Evolutionary conservation across 2,888 invertebrate species (phyloP).

Genomic region (Agonopterix subpropinquella): DNA sequence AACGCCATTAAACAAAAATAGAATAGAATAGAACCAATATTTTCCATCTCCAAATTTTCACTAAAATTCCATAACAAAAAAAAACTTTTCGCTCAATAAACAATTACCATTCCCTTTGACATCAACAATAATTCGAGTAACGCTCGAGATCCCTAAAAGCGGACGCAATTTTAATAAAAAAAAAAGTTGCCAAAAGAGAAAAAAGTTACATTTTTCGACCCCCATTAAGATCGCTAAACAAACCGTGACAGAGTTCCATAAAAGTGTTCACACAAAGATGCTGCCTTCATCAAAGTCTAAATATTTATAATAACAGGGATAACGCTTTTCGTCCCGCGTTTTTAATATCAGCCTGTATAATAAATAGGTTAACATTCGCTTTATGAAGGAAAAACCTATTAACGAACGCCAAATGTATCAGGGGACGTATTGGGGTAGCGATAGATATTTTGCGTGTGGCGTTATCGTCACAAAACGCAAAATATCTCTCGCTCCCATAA

Average conservation of each 20-base stretch:
- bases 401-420: slow-evolving; percentile 69
- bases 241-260: slow-evolving; percentile 49
- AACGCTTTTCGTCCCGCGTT: slow-evolving; percentile 46
- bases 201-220: slow-evolving; percentile 13
- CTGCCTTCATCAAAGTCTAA: slow-evolving; percentile 43
- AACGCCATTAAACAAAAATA: no score
- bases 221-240: slow-evolving; percentile 55
- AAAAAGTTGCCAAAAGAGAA: slow-evolving; percentile 4
- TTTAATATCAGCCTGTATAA: slow-evolving; percentile 69
- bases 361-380: slow-evolving; percentile 74
- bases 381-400: slow-evolving; percentile 74
- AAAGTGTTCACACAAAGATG: slow-evolving; percentile 33
- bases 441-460: no score
- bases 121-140: slow-evolving; percentile 15
- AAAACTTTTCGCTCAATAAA: slow-evolving; percentile 1
- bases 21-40: no score
- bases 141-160: slow-evolving; percentile 39
- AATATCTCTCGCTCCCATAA: no score
- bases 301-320: slow-evolving; percentile 45
- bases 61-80: no score
- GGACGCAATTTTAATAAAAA: slow-evolving; percentile 9
- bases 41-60: no score
- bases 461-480: no score
- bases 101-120: slow-evolving; percentile 5
- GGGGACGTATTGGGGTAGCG: slow-evolving; percentile 27